These are phyloP conservation scores for Penaeus indicus DNA, from an alignment of 1,140 invertebrate species.

Conservation along the genomic window DNA sequence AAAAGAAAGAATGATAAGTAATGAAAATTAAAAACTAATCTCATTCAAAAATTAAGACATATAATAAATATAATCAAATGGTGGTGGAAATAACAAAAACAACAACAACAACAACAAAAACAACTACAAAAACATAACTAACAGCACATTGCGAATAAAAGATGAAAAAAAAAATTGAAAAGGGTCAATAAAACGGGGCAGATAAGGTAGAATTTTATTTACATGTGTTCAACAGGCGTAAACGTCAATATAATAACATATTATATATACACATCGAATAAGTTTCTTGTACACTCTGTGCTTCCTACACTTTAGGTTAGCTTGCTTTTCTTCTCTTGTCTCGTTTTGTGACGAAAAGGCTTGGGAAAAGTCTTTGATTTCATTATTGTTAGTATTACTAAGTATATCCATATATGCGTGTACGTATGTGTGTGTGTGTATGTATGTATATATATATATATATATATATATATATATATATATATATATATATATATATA, in stretches of 20 bases:
- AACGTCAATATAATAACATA: constrained; percentile 7
- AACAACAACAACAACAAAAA: no score
- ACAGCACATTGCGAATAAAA: background rate
- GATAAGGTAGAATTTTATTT: constrained; percentile 25
- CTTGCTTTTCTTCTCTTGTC: no score
- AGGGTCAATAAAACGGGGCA: background rate
- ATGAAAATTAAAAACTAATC: no score
- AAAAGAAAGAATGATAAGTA: no score
- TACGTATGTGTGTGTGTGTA: background rate
- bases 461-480: constrained; percentile 4
- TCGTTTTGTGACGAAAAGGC: no score
- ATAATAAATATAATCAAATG: no score
- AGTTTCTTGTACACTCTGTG: no score
- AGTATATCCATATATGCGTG: background rate
- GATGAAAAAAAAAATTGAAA: background rate
- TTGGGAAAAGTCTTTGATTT: background rate
- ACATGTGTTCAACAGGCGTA: constrained; percentile 26
- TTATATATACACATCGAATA: background rate
- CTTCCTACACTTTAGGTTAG: no score
- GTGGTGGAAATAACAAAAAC: no score
- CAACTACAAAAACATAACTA: no score
- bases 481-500: background rate
- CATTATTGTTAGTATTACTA: background rate
- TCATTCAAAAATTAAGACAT: no score
- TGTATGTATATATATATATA: constrained; percentile 4